Base-by-base conservation (phyloP, 2,888 invertebrate species). In the Germaria angustata region DNA sequence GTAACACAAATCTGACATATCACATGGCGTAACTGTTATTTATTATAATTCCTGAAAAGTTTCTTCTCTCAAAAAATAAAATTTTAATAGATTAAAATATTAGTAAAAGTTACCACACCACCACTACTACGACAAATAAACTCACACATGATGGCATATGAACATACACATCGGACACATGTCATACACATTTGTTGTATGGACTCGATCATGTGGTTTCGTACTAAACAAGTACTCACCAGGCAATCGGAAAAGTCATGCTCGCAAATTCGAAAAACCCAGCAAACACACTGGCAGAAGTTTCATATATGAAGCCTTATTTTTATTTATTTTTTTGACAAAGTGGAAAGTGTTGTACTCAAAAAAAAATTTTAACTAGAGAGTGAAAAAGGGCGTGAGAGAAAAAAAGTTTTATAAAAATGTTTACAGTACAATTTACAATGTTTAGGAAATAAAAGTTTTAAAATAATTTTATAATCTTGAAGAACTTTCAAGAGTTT, bases 61-160 rank as follows among this genome's bases (percentile, higher is more conserved):
- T 53, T 22, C 22, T n/a, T 20, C 34, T 20, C 22, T 49, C 34
- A n/a, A 49, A 15, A 22, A 34, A 32, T 34, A 9, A 55, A 65
- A 65, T 65, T 66, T 66, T 65, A 36, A 53, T 57, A 20, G 44
- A 66, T 66, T 66, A 49, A 75, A 57, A 24, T 57, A 57, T 36
- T 28, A 57, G 39, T 17, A 55, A 46, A 61, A 66, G n/a, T n/a
- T n/a, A n/a, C n/a, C 39, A 39, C 28, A 36, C 36, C n/a, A 66
- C 66, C 22, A 51, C 49, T 9, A 36, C 13, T 32, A 28, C 44
- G 2, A 41, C 5, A 22, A 24, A 68, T 17, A 34, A 4, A 15
- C 46, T 59, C 1, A 7, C 24, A 41, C 13, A 24, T 20, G 36
- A 3, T 13, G 22, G 13, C 41, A 55, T 9, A 55, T 34, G n/a